phyloP scores from a whole-genome alignment of 2,797 vertebrate genomes.

The Coregonus sp. region DNA sequence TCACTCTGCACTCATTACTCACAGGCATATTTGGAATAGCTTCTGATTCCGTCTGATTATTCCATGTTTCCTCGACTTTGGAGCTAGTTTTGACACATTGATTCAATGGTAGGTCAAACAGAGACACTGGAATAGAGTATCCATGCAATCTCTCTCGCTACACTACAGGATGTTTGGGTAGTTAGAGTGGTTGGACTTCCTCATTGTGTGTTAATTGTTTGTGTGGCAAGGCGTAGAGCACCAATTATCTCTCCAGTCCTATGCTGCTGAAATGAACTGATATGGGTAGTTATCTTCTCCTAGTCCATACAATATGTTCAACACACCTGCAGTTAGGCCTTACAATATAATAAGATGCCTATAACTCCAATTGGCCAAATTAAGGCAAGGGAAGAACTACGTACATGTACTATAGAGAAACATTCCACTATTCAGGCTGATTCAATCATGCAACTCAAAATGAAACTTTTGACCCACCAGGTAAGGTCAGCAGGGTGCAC shows the following conservation, averaged over 20 bases:
- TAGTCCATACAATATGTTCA: not conserved
- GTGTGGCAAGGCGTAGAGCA: not conserved
- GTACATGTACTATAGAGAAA: not conserved
- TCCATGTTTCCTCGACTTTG: slow-evolving; percentile 50
- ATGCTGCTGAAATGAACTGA: not conserved
- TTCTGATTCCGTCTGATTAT: slow-evolving; percentile 48
- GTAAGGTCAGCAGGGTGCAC: not conserved
- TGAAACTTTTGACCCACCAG: not conserved
- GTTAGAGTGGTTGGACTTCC: not conserved
- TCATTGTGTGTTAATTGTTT: not conserved
- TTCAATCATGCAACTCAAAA: not conserved
- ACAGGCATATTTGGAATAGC: slow-evolving; percentile 62
- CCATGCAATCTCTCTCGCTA: slow-evolving; percentile 15
- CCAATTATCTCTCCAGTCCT: not conserved
- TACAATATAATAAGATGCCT: not conserved
- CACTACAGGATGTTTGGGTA: slow-evolving; percentile 54
- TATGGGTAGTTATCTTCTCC: not conserved
- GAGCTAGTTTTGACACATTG: slow-evolving; percentile 59
- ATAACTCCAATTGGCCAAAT: too few species aligned
- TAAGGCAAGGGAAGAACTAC: too few species aligned
- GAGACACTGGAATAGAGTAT: not conserved
- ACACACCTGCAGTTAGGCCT: not conserved
- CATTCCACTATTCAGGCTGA: not conserved
- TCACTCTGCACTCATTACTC: slow-evolving; percentile 51
- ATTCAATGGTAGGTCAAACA: slow-evolving; percentile 67